Evolutionary conservation across 2,113 vertebrate genomes (phyloP).

Genomic region (Chloropsis hardwickii): DNA sequence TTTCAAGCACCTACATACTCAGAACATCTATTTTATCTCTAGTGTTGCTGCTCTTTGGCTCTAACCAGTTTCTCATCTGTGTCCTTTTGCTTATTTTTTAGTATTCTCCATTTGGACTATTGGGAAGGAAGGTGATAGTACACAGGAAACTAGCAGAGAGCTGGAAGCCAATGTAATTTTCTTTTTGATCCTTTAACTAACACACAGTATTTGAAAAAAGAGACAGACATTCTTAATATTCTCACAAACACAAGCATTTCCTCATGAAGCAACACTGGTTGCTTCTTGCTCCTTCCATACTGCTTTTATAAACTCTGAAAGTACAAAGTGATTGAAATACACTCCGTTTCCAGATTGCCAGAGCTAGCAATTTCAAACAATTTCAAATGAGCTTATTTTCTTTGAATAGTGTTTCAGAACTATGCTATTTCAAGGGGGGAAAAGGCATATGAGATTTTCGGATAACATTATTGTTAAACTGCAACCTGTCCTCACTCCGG

Average conservation of each 20-base stretch:
- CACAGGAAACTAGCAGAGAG: neutral
- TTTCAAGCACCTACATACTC: neutral
- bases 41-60: neutral
- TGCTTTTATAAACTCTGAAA: conserved; percentile 12
- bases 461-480: neutral
- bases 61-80: neutral
- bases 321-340: neutral
- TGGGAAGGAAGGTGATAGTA: neutral
- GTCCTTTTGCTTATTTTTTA: neutral
- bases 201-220: neutral
- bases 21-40: neutral
- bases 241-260: conserved; percentile 46
- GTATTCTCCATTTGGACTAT: neutral
- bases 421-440: neutral
- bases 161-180: neutral
- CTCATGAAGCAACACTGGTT: conserved; percentile 4
- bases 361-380: neutral
- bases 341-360: neutral
- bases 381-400: conserved; percentile 7
- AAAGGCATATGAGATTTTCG: neutral
- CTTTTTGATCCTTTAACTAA: conserved; percentile 18
- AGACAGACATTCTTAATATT: conserved; percentile 27
- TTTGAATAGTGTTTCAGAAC: neutral
- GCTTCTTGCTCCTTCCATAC: conserved; percentile 8
- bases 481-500: neutral